Evolutionary conservation across 2,888 invertebrate genomes (phyloP), one percentile per base, ranked within the genome.

Genomic region (Steinernema carpocapsae): DNA sequence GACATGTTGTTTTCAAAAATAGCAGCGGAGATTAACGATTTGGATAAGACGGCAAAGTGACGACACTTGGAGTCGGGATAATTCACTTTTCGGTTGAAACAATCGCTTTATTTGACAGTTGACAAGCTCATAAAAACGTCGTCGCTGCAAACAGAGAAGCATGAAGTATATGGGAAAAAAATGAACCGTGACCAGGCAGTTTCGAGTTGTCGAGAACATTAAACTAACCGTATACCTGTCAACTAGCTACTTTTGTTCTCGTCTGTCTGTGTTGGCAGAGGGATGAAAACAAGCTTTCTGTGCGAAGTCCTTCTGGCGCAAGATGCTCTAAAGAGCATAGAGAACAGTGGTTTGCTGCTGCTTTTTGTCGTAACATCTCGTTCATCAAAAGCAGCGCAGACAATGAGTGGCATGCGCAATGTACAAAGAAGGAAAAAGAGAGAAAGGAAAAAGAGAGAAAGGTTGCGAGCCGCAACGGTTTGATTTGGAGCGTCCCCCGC

Each of bases 1-100:
- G n/a, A n/a, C n/a, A n/a, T n/a, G n/a, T n/a, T n/a, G n/a, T 19
- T 43, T 51, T 51, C 51, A 51, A 51, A 51, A 51, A 51, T 12
- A 51, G 12, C 51, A 51, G 14, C 19, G 51, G 19, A 51, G 51
- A 51, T 51, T 51, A 19, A 51, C 51, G 51, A 51, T 51, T 51
- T 19, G 12, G 51, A 51, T 51, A 51, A 19, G 6, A n/a, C n/a
- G n/a, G n/a, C n/a, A n/a, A n/a, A n/a, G n/a, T n/a, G n/a, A n/a
- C n/a, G n/a, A 51, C 19, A 19, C 51, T 19, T 6, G 19, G n/a
- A n/a, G n/a, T n/a, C n/a, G 51, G n/a, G 19, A 51, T 51, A 51
- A 51, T 12, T 51, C 51, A 51, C 19, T 19, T 51, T 51, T 51
- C n/a, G 6, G 19, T 19, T 51, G 6, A 51, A 19, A 51, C 19